A percentile compares a stretch with the other conserved stretches of the same genome.
These are phyloP conservation scores for Apantesis nais DNA, from an alignment of 2,888 invertebrate genomes.

Conservation along the genomic window DNA sequence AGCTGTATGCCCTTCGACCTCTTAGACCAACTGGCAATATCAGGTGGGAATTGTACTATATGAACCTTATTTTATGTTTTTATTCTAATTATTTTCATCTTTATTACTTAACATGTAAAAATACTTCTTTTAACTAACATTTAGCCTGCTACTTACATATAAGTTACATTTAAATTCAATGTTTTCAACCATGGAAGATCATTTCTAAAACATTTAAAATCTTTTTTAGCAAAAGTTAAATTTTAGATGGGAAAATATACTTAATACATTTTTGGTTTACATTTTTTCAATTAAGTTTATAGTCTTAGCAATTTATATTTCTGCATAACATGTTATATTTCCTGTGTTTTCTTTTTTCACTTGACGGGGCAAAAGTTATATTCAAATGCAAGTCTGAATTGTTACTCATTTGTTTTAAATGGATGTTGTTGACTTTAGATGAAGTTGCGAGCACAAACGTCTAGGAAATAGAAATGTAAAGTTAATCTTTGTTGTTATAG, in stretches of 20 bases:
- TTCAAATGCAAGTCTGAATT: background rate
- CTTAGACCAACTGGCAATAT: conserved; percentile 74
- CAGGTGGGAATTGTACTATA: conserved; percentile 65
- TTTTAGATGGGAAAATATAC: too few relatives aligned
- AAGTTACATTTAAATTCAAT: background rate
- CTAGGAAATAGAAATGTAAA: background rate
- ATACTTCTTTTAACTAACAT: background rate
- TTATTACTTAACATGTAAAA: background rate
- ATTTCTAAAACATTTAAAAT: background rate
- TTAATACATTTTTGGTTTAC: too few relatives aligned
- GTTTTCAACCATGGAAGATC: background rate
- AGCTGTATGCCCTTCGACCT: conserved; percentile 73
- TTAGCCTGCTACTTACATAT: background rate
- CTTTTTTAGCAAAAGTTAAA: too few relatives aligned
- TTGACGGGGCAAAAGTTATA: background rate
- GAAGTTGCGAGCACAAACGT: background rate
- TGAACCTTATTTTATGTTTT: background rate
- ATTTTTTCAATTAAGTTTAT: too few relatives aligned
- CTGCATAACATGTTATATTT: too few relatives aligned
- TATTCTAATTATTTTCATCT: background rate
- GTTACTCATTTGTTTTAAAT: background rate
- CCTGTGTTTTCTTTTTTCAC: background rate
- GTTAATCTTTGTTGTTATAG: too few relatives aligned
- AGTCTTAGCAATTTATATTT: background rate
- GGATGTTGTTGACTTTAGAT: background rate